A percentile compares a stretch with the other conserved stretches of the same genome.
phyloP scores from a whole-genome alignment of 2,797 vertebrate species.

The Paramormyrops hopkinsi region DNA sequence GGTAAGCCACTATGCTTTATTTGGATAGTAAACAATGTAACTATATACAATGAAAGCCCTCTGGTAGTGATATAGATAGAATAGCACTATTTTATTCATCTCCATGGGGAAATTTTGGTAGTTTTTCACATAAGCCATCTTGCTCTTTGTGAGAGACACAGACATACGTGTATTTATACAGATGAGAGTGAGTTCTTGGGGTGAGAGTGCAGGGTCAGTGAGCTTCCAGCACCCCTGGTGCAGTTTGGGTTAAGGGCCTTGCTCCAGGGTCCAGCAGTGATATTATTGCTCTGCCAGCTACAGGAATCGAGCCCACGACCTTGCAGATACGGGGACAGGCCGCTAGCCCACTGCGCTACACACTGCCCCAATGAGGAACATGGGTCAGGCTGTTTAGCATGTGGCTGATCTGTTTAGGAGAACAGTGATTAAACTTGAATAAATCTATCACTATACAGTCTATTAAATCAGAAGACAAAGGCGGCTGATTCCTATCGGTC shows the following conservation, averaged over 20 bases:
- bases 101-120: not conserved
- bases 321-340: not conserved
- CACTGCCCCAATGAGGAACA: not conserved
- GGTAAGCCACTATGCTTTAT: not conserved
- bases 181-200: not conserved
- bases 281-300: not conserved
- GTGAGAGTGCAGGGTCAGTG: not conserved
- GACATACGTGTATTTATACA: not conserved
- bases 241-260: not conserved
- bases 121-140: not conserved
- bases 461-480: slow-evolving; percentile 61
- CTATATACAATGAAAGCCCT: not conserved
- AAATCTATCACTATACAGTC: slow-evolving; percentile 55
- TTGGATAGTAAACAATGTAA: not conserved
- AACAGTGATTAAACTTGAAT: slow-evolving; percentile 63
- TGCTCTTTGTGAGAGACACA: not conserved
- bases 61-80: slow-evolving; percentile 23
- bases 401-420: slow-evolving; percentile 54
- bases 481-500: slow-evolving; percentile 59
- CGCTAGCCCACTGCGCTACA: not conserved
- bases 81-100: not conserved
- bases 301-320: not conserved
- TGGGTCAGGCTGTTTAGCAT: slow-evolving; percentile 35
- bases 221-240: not conserved
- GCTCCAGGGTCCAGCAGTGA: not conserved